These are phyloP conservation scores for Apoda limacodes DNA, from an alignment of 2,888 invertebrate genomes.

Conservation along the genomic window DNA sequence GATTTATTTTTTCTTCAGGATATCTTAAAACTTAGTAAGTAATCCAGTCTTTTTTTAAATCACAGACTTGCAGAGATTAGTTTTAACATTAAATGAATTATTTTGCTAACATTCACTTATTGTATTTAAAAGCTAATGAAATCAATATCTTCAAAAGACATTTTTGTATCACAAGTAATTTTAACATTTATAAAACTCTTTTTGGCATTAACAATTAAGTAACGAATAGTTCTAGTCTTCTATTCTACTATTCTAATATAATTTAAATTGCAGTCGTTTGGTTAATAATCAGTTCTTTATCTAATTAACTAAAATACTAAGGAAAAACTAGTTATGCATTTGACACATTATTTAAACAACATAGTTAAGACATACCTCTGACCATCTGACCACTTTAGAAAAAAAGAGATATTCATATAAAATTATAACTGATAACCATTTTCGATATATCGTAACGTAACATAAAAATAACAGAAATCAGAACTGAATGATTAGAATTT, in stretches of 20 bases:
- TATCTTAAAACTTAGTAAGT: constrained; percentile 6
- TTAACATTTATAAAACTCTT: constrained; percentile 8
- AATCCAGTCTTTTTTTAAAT: constrained; percentile 5
- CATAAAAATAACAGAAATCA: constrained; percentile 1
- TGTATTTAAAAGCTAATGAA: too few species aligned
- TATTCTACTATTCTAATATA: too few species aligned
- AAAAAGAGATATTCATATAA: constrained; percentile 5
- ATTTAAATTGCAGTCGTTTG: too few species aligned
- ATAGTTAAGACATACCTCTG: constrained; percentile 4
- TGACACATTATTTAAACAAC: constrained; percentile 8
- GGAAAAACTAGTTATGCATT: too few species aligned
- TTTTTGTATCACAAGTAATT: constrained; percentile 7
- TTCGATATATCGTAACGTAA: too few species aligned
- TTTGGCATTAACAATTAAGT: constrained; percentile 3
- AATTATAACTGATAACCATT: constrained; percentile 5
- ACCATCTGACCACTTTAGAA: too few species aligned
- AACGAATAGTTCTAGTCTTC: constrained; percentile 5
- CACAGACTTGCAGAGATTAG: too few species aligned
- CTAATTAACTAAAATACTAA: too few species aligned
- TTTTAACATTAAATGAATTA: too few species aligned
- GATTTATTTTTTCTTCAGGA: constrained; percentile 5
- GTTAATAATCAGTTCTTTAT: too few species aligned
- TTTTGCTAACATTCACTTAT: too few species aligned
- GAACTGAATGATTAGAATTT: constrained; percentile 5
- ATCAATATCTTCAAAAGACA: too few species aligned